phyloP scores from a whole-genome alignment of 2,113 vertebrate genomes.

The Boulengeromyrus knoepffleri region DNA sequence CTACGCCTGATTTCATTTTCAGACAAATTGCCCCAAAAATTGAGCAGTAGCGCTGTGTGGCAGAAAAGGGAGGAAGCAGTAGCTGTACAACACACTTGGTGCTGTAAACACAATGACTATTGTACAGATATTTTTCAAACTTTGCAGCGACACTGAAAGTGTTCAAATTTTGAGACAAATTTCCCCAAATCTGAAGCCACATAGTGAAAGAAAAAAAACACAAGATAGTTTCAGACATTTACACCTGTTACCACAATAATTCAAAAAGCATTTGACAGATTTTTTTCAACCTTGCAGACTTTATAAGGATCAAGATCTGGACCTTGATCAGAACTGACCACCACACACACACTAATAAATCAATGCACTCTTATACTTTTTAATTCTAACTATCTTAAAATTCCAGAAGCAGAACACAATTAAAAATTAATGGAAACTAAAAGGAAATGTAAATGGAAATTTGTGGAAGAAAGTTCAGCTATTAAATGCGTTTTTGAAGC shows the following conservation, averaged over 20 bases:
- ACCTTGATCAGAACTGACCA: neutral
- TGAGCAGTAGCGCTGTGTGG: neutral
- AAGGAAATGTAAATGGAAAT: neutral
- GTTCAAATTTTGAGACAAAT: neutral
- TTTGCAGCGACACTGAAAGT: neutral
- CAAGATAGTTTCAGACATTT: neutral
- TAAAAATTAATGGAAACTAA: neutral
- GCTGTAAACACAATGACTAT: neutral
- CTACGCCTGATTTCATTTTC: neutral
- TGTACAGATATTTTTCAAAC: neutral
- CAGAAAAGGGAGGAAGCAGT: neutral
- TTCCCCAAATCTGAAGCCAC: neutral
- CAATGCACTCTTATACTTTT: neutral
- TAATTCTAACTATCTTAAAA: neutral
- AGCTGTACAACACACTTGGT: neutral
- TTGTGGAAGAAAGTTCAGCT: neutral
- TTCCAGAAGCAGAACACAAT: neutral
- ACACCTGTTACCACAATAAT: neutral
- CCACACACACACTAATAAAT: neutral
- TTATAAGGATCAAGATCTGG: neutral
- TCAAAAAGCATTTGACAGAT: neutral
- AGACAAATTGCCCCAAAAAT: neutral
- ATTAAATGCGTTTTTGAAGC: neutral
- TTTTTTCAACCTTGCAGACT: neutral
- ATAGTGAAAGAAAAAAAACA: neutral